Evolutionary conservation across 1,140 invertebrate genomes (phyloP).

Genomic region (Schlechtendalia chinensis): DNA sequence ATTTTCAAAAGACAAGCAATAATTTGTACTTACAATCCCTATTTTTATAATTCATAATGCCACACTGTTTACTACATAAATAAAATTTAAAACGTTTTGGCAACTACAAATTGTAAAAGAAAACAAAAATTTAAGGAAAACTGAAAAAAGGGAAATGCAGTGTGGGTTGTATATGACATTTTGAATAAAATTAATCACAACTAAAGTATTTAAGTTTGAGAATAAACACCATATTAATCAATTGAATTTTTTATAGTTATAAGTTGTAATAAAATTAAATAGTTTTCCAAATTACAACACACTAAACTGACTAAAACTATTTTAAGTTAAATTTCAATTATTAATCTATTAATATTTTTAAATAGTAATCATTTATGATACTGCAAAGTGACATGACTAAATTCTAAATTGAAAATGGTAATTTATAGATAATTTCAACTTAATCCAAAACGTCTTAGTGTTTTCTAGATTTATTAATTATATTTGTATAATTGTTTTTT

Average conservation of each 20-base stretch:
- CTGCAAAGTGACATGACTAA: not conserved
- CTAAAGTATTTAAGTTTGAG: not conserved
- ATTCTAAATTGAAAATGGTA: constrained; percentile 3
- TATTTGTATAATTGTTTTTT: too few species aligned
- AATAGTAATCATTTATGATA: not conserved
- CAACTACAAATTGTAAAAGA: not conserved
- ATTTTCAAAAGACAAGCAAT: constrained; percentile 11
- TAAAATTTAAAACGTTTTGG: not conserved
- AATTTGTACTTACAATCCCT: constrained; percentile 9
- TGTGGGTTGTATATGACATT: not conserved
- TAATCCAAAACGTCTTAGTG: not conserved
- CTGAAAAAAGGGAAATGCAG: not conserved
- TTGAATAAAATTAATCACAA: not conserved
- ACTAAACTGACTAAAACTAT: not conserved
- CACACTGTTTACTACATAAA: constrained; percentile 15
- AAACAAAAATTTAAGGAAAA: not conserved
- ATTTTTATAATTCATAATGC: constrained; percentile 29
- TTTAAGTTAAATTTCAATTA: not conserved
- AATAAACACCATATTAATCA: not conserved
- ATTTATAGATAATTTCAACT: not conserved
- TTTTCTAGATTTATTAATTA: not conserved
- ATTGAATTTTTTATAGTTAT: not conserved
- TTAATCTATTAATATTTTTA: not conserved
- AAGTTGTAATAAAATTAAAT: too few species aligned
- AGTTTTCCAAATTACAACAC: too few species aligned